phyloP scores from a whole-genome alignment of 2,888 invertebrate species.

The Acholoe squamosa region DNA sequence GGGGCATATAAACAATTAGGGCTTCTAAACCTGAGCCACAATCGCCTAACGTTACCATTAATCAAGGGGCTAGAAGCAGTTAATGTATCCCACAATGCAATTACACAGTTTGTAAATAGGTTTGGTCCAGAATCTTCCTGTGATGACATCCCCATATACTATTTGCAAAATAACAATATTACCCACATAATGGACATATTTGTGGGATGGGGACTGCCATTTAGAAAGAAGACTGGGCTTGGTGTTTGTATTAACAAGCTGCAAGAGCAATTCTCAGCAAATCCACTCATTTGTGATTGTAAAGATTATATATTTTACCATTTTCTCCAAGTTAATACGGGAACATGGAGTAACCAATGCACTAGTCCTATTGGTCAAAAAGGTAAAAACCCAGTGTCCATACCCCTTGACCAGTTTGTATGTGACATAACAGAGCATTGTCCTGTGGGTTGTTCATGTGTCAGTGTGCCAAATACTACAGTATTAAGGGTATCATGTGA shows the following conservation, averaged over 20 bases:
- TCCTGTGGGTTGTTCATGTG: background rate
- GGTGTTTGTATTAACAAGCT: background rate
- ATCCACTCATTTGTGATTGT: background rate
- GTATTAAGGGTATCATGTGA: background rate
- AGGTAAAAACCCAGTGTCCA: background rate
- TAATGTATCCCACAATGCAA: background rate
- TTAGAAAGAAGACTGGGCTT: background rate
- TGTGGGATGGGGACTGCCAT: background rate
- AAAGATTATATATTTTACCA: background rate
- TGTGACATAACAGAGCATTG: background rate
- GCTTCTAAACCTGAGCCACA: no score
- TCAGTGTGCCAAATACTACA: background rate
- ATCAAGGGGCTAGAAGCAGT: background rate
- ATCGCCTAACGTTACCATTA: no score
- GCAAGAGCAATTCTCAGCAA: background rate
- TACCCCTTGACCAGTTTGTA: background rate
- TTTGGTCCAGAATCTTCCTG: background rate
- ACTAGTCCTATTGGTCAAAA: background rate
- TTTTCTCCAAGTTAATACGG: background rate
- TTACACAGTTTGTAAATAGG: background rate
- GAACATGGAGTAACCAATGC: background rate
- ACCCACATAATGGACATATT: background rate
- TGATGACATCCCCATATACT: background rate
- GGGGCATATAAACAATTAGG: no score
- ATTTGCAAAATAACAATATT: background rate